Evolutionary conservation across 2,797 vertebrate species (phyloP), one percentile per base, ranked within the genome.

Genomic region (Leptodactylus fallax): DNA sequence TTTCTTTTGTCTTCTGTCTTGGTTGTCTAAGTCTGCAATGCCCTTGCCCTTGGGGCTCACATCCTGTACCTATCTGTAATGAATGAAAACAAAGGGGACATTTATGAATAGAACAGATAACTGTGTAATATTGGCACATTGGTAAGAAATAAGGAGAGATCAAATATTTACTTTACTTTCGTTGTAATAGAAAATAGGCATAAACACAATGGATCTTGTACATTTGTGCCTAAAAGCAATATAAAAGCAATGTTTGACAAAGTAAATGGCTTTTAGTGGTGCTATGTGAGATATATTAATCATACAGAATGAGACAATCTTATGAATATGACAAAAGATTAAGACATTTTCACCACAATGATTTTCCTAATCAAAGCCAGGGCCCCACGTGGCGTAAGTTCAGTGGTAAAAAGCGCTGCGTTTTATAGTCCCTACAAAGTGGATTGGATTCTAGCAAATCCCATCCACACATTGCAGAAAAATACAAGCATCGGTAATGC

Each of bases 11-110:
- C 11, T 80, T 81, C 27, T 63, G 12, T 85, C 45, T 78, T 47
- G 36, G 19, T 63, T 78, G 23, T 36, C 47, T 55, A 21, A 58
- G 36, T 14, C 67, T 47, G 60, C 36, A 49, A 65, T 53, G 16
- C 47, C 63, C 47, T n/a, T 55, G 47, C 27, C 61, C 60, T 51
- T 67, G n/a, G 80, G 80, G 27, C 60, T 51, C 21, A 49, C 61
- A 82, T 82, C 63, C 56, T 82, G 80, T 49, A 69, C 45, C 61
- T 67, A 69, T 67, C 36, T 51, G n/a, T 65, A 49, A n/a, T 47
- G n/a, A 67, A 53, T 16, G 45, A 12, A 63, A 51, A 67, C 79
- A 81, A 79, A 27, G 36, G 60, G 36, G 6, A 51, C 79, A 47
- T 81, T 65, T 61, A 23, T 47, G 55, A 56, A 79, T 19, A 27